Evolutionary conservation across 2,888 invertebrate genomes (phyloP).

Genomic region (Phrixothrix hirtus): DNA sequence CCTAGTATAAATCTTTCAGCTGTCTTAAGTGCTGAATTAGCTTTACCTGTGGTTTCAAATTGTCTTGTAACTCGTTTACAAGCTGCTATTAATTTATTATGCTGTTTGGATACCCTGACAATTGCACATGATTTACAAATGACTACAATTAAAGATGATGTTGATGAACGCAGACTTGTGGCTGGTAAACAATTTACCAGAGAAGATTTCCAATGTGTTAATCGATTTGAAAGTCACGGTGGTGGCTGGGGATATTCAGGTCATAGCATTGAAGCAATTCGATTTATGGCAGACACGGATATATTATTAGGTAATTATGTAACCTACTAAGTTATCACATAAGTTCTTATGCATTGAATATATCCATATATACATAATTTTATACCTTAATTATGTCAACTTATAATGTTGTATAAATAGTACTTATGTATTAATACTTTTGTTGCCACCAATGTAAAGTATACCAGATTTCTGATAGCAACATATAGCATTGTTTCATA

Average conservation of each 20-base stretch:
- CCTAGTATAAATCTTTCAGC: slow-evolving; percentile 57
- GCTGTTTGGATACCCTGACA: slow-evolving; percentile 86
- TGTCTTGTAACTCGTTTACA: slow-evolving; percentile 80
- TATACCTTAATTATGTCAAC: too few relatives aligned
- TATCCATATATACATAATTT: too few relatives aligned
- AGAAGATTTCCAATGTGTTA: slow-evolving; percentile 82
- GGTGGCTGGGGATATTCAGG: slow-evolving; percentile 99
- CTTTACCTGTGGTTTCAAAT: slow-evolving; percentile 72
- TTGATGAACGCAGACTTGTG: slow-evolving; percentile 57
- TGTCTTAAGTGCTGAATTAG: slow-evolving; percentile 78
- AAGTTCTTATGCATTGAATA: too few relatives aligned
- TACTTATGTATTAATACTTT: too few relatives aligned
- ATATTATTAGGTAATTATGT: slow-evolving; percentile 70
- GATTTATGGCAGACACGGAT: slow-evolving; percentile 93
- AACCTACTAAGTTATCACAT: too few relatives aligned
- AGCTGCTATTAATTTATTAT: slow-evolving; percentile 87
- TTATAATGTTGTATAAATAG: too few relatives aligned
- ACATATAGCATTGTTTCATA: too few relatives aligned
- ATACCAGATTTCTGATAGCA: too few relatives aligned
- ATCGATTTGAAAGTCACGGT: slow-evolving; percentile 92
- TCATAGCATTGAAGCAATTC: slow-evolving; percentile 93
- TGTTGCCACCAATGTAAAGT: too few relatives aligned
- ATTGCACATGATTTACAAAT: slow-evolving; percentile 73
- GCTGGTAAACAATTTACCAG: slow-evolving; percentile 69
- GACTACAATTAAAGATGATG: slow-evolving; percentile 58